These are phyloP conservation scores for Myoxocephalus aenaeus DNA, from an alignment of 2,797 vertebrate genomes.

Conservation along the genomic window DNA sequence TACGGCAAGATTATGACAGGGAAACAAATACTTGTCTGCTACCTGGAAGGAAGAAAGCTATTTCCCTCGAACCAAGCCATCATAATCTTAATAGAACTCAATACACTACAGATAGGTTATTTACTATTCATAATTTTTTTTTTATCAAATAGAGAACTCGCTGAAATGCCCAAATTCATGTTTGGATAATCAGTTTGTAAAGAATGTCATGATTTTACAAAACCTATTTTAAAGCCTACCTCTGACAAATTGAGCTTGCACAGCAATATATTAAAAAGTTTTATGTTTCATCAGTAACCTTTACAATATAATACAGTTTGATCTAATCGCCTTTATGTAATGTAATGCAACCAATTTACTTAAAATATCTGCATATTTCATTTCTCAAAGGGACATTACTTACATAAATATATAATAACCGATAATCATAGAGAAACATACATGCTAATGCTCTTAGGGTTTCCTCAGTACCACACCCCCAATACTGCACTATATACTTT, in stretches of 20 bases:
- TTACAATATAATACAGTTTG: not conserved
- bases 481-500: slow-evolving; percentile 37
- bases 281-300: not conserved
- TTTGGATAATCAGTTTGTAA: not conserved
- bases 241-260: not conserved
- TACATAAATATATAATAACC: slow-evolving; percentile 41
- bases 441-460: slow-evolving; percentile 36
- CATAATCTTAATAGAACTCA: not conserved
- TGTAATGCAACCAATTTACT: slow-evolving; percentile 17
- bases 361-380: slow-evolving; percentile 25
- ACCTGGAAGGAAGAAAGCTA: not conserved
- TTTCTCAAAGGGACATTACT: slow-evolving; percentile 42
- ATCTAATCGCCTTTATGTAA: slow-evolving; percentile 18
- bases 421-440: slow-evolving; percentile 39
- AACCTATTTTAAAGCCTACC: not conserved
- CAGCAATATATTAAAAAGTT: not conserved
- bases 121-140: too few relatives aligned
- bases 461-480: slow-evolving; percentile 4
- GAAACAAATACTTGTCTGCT: slow-evolving; percentile 8
- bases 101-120: not conserved
- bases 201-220: not conserved
- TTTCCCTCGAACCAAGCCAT: not conserved
- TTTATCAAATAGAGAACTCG: not conserved
- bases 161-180: not conserved
- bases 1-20: not conserved